These are phyloP conservation scores for Morpho helenor DNA, from an alignment of 2,888 invertebrate species.

Conservation along the genomic window DNA sequence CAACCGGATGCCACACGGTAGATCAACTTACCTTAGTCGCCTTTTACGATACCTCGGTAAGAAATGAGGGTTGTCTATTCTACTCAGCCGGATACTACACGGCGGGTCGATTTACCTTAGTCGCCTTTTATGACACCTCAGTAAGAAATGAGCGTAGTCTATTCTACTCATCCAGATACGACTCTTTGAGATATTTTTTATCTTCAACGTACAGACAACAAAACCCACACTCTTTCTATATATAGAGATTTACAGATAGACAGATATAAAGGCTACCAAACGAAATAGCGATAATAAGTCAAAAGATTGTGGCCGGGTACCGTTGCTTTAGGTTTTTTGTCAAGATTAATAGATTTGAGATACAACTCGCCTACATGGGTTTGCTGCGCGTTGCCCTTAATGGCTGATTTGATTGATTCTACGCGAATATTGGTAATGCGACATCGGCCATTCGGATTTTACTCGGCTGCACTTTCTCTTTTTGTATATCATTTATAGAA, in stretches of 20 bases:
- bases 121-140: too few relatives aligned
- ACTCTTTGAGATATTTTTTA: too few relatives aligned
- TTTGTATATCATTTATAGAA: too few relatives aligned
- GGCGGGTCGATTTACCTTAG: too few relatives aligned
- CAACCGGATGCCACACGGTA: too few relatives aligned
- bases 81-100: too few relatives aligned
- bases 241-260: slow-evolving; percentile 5
- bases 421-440: slow-evolving; percentile 11
- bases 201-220: background rate
- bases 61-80: too few relatives aligned
- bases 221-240: background rate
- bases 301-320: slow-evolving; percentile 32
- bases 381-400: slow-evolving; percentile 4
- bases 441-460: background rate
- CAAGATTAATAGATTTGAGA: slow-evolving; percentile 17
- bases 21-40: too few relatives aligned
- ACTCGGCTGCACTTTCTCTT: background rate
- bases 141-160: too few relatives aligned
- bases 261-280: slow-evolving; percentile 53
- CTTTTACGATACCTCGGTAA: too few relatives aligned
- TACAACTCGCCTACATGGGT: slow-evolving; percentile 13
- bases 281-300: slow-evolving; percentile 54
- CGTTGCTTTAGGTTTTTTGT: slow-evolving; percentile 15
- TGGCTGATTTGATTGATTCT: slow-evolving; percentile 13
- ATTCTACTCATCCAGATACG: too few relatives aligned